phyloP scores from a whole-genome alignment of 2,113 vertebrate genomes.

The Paramormyrops kingsleyae region DNA sequence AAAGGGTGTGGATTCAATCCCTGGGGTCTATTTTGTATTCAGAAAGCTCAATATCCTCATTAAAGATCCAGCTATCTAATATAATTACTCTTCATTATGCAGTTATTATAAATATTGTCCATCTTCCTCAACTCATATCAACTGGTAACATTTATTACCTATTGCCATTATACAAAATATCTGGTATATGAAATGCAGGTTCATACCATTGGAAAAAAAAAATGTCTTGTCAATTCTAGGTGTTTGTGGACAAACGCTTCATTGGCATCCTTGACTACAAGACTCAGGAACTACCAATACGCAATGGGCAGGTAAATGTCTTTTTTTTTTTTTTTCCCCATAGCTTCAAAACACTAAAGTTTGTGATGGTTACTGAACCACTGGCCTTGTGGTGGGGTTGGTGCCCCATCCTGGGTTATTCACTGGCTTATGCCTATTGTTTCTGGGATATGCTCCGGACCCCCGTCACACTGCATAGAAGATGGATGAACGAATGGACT shows the following conservation, averaged over 20 bases:
- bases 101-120: background rate
- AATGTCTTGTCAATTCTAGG: conserved; percentile 52
- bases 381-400: background rate
- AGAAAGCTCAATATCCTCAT: background rate
- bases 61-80: background rate
- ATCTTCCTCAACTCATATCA: background rate
- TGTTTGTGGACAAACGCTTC: conserved; percentile 72
- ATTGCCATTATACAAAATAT: background rate
- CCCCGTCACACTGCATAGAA: background rate
- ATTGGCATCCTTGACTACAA: conserved; percentile 76
- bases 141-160: background rate
- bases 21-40: background rate
- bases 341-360: background rate
- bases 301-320: conserved; percentile 61
- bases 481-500: background rate
- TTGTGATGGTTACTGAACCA: background rate
- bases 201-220: background rate
- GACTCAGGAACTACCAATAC: conserved; percentile 58
- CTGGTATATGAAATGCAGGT: background rate
- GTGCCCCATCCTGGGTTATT: background rate
- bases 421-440: background rate
- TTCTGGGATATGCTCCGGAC: background rate
- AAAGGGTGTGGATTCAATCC: background rate
- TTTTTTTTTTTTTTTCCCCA: background rate
- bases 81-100: background rate